phyloP scores from a whole-genome alignment of 2,113 vertebrate species.

The Girardinichthys multiradiatus region DNA sequence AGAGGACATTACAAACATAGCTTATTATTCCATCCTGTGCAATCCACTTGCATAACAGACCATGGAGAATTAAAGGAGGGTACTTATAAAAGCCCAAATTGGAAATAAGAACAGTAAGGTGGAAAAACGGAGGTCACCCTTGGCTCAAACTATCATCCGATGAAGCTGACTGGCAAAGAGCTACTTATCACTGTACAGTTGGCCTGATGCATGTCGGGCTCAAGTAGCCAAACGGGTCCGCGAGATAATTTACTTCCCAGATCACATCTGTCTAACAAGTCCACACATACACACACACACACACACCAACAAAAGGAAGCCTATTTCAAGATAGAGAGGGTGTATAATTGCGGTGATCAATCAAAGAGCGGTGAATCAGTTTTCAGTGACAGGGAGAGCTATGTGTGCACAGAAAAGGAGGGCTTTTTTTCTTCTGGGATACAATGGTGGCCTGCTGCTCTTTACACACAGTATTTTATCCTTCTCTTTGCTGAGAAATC shows the following conservation, averaged over 20 bases:
- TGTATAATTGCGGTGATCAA: constrained; percentile 63
- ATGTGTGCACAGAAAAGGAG: constrained; percentile 9
- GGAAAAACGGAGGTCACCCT: constrained; percentile 35
- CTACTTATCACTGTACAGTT: constrained; percentile 8
- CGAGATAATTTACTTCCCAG: constrained; percentile 30
- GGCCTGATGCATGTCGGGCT: constrained; percentile 22
- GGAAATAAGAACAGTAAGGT: constrained; percentile 37
- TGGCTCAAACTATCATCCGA: constrained; percentile 34
- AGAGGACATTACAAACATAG: constrained; percentile 34
- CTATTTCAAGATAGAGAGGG: constrained; percentile 56
- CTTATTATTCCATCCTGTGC: constrained; percentile 52
- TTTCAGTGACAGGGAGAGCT: constrained; percentile 34
- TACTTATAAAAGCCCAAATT: constrained; percentile 55
- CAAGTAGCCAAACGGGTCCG: constrained; percentile 24
- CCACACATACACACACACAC: constrained; percentile 8
- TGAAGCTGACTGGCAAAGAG: constrained; percentile 41
- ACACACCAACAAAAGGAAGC: constrained; percentile 23
- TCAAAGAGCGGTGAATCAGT: constrained; percentile 47
- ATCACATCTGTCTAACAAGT: constrained; percentile 22
- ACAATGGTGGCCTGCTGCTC: constrained; percentile 12
- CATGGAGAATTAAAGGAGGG: constrained; percentile 35
- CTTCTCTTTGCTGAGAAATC: constrained; percentile 21
- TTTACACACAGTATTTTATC: constrained; percentile 15
- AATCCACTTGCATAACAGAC: constrained; percentile 45
- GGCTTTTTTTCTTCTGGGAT: background rate